Base-by-base conservation (phyloP, 2,888 invertebrate species). In the Operophtera brumata region DNA sequence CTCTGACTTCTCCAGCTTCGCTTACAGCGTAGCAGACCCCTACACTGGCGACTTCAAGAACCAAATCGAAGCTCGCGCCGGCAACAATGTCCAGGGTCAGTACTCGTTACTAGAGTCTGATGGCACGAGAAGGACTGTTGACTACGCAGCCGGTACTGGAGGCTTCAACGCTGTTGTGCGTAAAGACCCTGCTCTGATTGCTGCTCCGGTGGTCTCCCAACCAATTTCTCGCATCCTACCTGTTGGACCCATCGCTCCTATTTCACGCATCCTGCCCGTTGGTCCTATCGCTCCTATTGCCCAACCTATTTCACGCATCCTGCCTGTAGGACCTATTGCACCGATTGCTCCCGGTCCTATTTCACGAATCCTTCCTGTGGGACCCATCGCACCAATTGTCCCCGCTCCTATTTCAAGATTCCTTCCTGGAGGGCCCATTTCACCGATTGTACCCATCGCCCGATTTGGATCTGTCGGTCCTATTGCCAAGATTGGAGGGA, bases 161-260 rank as follows among this genome's bases (percentile, higher is more conserved):
- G 91, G 91, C 9, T 91, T 91, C 82, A 91, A 90, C 79, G 91
- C 91, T 47, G 83, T 91, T 36, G 91, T 91, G 0, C 86, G 84
- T 72, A 88, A 85, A 64, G 89, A 89, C 73, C 79, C 80, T n/a
- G 79, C 76, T 1, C 52, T 79, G 41, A 64, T 78, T 3, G 64
- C 68, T 45, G 64, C 68, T 44, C 60, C 70, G 26, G 64, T 66
- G 28, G 4, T 32, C 6, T 36, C 30, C n/a, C 34, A 25, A 2
- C 50, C 56, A 6, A 46, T 59, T 12, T 48, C 53, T 1, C 13
- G 36, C 13, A 14, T 47, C 36, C 30, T 39, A 11, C 47, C 47
- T 10, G 11, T 12, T 25, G 35, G 35, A 12, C 39, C 39, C 10
- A 57, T 56, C 14, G 55, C 45, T 32, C 20, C 39, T 14, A 43